phyloP scores from a whole-genome alignment of 1,140 invertebrate species.

The Hylyphantes graminicola region DNA sequence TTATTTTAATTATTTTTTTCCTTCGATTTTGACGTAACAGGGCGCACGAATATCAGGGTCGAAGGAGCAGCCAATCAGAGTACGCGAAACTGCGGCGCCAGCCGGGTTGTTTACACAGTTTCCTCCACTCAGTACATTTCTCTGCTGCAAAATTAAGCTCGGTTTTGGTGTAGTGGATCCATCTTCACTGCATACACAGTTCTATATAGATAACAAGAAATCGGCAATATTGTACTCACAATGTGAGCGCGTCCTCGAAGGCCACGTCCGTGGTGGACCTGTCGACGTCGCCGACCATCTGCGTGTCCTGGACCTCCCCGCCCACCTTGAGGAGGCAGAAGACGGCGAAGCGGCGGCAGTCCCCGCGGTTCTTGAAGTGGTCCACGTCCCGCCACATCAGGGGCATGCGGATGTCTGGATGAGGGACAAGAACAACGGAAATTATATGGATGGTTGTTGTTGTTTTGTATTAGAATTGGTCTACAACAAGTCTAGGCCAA shows the following conservation, averaged over 20 bases:
- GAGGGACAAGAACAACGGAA: constrained; percentile 62
- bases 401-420: constrained; percentile 77
- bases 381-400: constrained; percentile 80
- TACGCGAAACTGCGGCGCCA: no score
- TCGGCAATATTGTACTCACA: constrained; percentile 71
- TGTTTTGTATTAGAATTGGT: no score
- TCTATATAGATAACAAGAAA: background rate
- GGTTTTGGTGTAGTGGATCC: no score
- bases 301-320: constrained; percentile 78
- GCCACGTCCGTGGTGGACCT: constrained; percentile 78
- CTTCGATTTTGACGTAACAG: no score
- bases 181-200: no score
- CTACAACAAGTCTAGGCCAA: no score
- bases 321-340: constrained; percentile 78
- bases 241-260: constrained; percentile 77
- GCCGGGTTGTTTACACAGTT: no score
- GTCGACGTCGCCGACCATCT: constrained; percentile 77
- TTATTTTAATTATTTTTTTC: no score
- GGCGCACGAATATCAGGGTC: no score
- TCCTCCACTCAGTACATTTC: no score
- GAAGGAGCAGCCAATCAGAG: no score
- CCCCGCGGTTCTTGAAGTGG: constrained; percentile 80
- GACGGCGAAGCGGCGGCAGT: constrained; percentile 78
- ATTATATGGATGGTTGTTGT: background rate
- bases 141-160: no score